These are phyloP conservation scores for Pterophyllum scalare DNA, from an alignment of 2,113 vertebrate genomes.

Conservation along the genomic window DNA sequence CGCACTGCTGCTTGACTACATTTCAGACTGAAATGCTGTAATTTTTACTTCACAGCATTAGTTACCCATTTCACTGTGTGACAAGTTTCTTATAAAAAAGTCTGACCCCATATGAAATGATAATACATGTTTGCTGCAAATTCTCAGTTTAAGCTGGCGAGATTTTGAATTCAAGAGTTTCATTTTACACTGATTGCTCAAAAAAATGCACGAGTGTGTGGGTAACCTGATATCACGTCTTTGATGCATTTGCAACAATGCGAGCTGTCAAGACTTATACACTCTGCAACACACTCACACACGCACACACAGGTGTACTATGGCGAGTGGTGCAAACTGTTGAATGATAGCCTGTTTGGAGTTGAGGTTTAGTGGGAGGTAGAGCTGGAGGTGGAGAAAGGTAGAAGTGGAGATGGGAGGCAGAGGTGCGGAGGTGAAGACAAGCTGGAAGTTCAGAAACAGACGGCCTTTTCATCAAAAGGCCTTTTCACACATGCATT, in stretches of 20 bases:
- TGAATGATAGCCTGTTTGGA: conserved; percentile 73
- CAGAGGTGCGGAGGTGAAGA: conserved; percentile 78
- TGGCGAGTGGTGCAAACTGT: conserved; percentile 50
- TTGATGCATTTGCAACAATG: conserved; percentile 51
- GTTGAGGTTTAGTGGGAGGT: conserved; percentile 18
- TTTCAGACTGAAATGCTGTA: background rate
- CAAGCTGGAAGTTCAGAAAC: conserved; percentile 70
- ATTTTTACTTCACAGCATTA: background rate
- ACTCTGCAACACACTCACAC: conserved; percentile 2
- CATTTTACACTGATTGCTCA: background rate
- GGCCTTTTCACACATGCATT: conserved; percentile 9
- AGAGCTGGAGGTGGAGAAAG: conserved; percentile 55
- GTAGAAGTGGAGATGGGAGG: conserved; percentile 69
- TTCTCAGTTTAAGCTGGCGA: background rate
- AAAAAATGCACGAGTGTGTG: background rate
- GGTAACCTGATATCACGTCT: background rate
- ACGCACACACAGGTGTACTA: conserved; percentile 45
- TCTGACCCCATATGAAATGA: background rate
- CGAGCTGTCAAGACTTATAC: conserved; percentile 32
- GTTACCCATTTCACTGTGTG: background rate
- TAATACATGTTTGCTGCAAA: background rate
- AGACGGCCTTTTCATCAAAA: conserved; percentile 69
- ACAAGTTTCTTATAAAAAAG: background rate
- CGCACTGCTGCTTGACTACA: background rate
- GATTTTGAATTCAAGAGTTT: background rate